Conservation (phyloP, 1,140 invertebrate species). For the Stegodyphus dumicola region DNA sequence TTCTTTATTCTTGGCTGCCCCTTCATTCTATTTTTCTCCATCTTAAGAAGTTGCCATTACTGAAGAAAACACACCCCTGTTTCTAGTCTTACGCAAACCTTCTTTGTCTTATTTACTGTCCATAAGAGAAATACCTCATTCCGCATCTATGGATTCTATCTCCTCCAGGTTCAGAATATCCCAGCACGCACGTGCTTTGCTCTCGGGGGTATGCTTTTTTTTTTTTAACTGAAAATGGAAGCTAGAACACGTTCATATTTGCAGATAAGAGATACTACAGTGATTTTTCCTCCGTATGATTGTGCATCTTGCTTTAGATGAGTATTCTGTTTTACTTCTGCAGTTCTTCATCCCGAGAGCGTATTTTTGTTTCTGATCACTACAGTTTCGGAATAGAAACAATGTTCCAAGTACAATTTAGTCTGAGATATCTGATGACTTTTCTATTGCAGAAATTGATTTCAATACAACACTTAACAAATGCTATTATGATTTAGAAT, state of each 20-base stretch:
- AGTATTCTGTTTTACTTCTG: too few species aligned
- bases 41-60: not conserved
- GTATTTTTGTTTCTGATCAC: too few species aligned
- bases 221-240: constrained; percentile 19
- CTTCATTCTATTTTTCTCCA: not conserved
- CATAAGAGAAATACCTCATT: constrained; percentile 49
- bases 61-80: not conserved
- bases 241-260: constrained; percentile 34
- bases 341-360: too few species aligned
- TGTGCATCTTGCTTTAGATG: not conserved
- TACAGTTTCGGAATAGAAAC: too few species aligned
- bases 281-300: not conserved
- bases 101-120: constrained; percentile 31
- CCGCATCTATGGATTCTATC: constrained; percentile 45
- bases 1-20: not conserved
- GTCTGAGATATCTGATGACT: too few species aligned
- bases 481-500: too few species aligned
- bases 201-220: constrained; percentile 16
- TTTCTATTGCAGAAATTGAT: too few species aligned
- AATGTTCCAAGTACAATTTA: too few species aligned
- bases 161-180: constrained; percentile 9
- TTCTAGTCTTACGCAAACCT: not conserved
- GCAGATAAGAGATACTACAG: constrained; percentile 21
- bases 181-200: constrained; percentile 37
- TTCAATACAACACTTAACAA: too few species aligned